phyloP scores from a whole-genome alignment of 2,797 vertebrate genomes.

The Karalla daura region DNA sequence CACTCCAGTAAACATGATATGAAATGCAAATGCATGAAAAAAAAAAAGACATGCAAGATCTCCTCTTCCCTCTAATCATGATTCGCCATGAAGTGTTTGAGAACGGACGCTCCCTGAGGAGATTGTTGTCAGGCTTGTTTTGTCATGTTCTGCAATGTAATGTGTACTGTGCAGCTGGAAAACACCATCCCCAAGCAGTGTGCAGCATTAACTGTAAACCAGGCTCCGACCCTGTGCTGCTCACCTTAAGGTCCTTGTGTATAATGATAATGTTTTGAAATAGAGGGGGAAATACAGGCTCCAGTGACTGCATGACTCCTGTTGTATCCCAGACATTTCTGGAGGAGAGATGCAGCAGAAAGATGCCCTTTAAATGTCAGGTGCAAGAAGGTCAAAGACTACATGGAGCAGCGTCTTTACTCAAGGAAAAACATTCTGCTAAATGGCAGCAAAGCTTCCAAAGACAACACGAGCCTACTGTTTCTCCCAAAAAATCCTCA shows the following conservation, averaged over 20 bases:
- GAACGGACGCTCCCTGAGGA: constrained; percentile 30
- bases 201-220: constrained; percentile 5
- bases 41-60: constrained; percentile 10
- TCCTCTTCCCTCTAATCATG: constrained; percentile 42
- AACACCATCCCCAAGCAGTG: constrained; percentile 20
- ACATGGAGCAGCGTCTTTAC: not conserved
- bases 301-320: not conserved
- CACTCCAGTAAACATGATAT: constrained; percentile 16
- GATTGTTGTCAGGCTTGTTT: constrained; percentile 52
- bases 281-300: not conserved
- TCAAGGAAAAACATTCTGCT: not conserved
- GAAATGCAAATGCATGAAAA: constrained; percentile 17
- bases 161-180: constrained; percentile 19
- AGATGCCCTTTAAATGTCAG: constrained; percentile 44
- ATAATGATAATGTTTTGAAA: constrained; percentile 37
- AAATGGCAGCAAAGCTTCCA: constrained; percentile 4
- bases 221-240: not conserved
- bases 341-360: constrained; percentile 8
- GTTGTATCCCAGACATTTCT: constrained; percentile 34
- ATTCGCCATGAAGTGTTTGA: constrained; percentile 26
- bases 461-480: not conserved
- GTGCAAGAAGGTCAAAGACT: constrained; percentile 37
- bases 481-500: not conserved
- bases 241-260: not conserved
- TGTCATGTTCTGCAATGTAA: constrained; percentile 54